phyloP scores from a whole-genome alignment of 1,140 invertebrate species.

The Eurosta solidaginis region DNA sequence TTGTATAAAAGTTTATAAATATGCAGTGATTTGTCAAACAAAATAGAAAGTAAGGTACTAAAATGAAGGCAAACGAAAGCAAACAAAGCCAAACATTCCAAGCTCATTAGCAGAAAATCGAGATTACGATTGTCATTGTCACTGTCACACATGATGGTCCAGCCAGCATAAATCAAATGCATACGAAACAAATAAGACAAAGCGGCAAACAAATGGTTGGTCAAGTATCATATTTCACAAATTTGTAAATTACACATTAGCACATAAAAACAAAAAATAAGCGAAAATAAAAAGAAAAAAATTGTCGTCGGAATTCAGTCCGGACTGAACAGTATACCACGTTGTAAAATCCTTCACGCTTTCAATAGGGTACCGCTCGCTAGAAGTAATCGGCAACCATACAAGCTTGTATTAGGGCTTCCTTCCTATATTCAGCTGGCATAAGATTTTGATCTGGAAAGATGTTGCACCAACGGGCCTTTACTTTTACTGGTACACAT shows the following conservation, averaged over 20 bases:
- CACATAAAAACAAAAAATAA: conserved; percentile 29
- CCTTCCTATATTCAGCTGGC: too few relatives aligned
- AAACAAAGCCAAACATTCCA: background rate
- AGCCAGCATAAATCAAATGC: conserved; percentile 43
- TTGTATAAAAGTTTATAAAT: conserved; percentile 6
- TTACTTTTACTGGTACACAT: too few relatives aligned
- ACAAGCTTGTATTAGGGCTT: too few relatives aligned
- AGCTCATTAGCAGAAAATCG: conserved; percentile 8
- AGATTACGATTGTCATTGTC: background rate
- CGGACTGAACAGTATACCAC: too few relatives aligned
- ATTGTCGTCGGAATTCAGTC: too few relatives aligned
- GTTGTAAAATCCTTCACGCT: too few relatives aligned
- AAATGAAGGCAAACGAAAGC: background rate
- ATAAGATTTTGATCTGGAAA: too few relatives aligned
- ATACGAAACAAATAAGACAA: conserved; percentile 17
- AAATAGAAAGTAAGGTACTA: background rate
- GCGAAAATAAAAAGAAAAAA: background rate
- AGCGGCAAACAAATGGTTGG: conserved; percentile 41
- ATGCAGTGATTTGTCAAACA: conserved; percentile 2
- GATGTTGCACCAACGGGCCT: too few relatives aligned
- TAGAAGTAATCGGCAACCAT: too few relatives aligned
- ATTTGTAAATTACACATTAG: conserved; percentile 27
- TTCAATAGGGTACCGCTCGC: too few relatives aligned
- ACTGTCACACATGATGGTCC: background rate
- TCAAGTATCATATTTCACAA: conserved; percentile 44